Conservation (phyloP, 2,888 invertebrate genomes). For the Cyaniris semiargus region DNA sequence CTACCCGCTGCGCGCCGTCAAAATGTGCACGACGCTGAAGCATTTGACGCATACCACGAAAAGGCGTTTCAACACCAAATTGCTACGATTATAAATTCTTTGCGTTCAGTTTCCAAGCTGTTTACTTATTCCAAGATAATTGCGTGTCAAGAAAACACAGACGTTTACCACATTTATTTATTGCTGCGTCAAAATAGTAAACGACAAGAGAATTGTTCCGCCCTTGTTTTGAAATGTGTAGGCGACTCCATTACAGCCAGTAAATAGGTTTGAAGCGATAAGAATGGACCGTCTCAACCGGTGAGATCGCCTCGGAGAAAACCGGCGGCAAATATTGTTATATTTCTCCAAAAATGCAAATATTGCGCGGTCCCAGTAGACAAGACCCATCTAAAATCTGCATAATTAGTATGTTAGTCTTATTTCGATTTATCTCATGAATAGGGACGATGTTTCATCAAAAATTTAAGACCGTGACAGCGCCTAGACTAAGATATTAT, state of each 20-base stretch:
- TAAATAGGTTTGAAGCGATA: conserved; percentile 1
- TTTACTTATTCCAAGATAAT: conserved; percentile 67
- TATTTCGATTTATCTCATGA: too few relatives aligned
- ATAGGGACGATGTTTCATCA: too few relatives aligned
- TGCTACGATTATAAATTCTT: conserved; percentile 3
- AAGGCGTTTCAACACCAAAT: neutral
- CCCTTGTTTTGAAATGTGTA: conserved; percentile 37
- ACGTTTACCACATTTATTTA: conserved; percentile 65
- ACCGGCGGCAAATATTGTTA: neutral
- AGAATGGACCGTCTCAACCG: neutral
- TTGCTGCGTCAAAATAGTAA: conserved; percentile 48
- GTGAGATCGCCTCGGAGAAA: neutral
- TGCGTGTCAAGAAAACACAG: conserved; percentile 63
- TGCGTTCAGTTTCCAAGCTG: neutral
- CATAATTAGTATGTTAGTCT: too few relatives aligned
- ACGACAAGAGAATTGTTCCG: conserved; percentile 39
- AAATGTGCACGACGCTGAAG: too few relatives aligned
- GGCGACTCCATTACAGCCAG: conserved; percentile 36
- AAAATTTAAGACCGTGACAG: too few relatives aligned
- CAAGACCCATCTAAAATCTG: too few relatives aligned
- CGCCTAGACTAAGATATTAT: too few relatives aligned
- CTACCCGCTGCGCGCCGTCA: too few relatives aligned
- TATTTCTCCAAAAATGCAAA: neutral
- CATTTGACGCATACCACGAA: neutral
- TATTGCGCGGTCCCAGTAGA: neutral